Base-by-base conservation (phyloP, 2,797 vertebrate genomes). In the Gobio occitaniae region DNA sequence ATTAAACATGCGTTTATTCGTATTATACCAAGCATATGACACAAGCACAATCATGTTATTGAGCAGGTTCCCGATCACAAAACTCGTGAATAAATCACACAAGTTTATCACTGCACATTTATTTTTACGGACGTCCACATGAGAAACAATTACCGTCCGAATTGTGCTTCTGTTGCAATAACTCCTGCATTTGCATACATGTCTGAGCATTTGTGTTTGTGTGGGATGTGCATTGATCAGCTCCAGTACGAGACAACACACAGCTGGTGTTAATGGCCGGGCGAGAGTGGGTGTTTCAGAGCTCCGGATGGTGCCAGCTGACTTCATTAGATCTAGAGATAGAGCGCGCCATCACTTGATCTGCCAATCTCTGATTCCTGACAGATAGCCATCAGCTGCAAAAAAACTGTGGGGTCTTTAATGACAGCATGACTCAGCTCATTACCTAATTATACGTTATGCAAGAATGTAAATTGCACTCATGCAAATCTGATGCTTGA, bases 241-340 rank as follows among this genome's bases (percentile, higher is more conserved):
- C 76, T 82, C 25, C 16, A 61, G 47, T 71, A 47, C 8, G 59
- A 68, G 48, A 41, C 75, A 80, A 38, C 71, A 48, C 78, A 69
- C 29, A 78, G 59, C 87, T n/a, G 72, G 75, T 75, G 81, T 74
- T 56, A 87, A 83, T 68, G 83, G 63, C 84, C 56, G 41, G 48
- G 74, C 81, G 19, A 48, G 38, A 78, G 83, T 87, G 79, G 82
- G 86, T 74, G 82, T 75, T 66, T 78, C 19, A 74, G 63, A 79
- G 56, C 48, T 76, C 63, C 41, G 63, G 36, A 19, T 74, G 41
- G n/a, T 72, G 78, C 81, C 84, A 79, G 41, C 74, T 68, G 69
- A 86, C 38, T 78, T 80, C 80, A 80, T 80, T 79, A 80, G 36
- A 82, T 77, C 41, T 32, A 21, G 78, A 32, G 54, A 85, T 13